Evolutionary conservation across 2,888 invertebrate genomes (phyloP).

Genomic region (Lomographa bimaculata): DNA sequence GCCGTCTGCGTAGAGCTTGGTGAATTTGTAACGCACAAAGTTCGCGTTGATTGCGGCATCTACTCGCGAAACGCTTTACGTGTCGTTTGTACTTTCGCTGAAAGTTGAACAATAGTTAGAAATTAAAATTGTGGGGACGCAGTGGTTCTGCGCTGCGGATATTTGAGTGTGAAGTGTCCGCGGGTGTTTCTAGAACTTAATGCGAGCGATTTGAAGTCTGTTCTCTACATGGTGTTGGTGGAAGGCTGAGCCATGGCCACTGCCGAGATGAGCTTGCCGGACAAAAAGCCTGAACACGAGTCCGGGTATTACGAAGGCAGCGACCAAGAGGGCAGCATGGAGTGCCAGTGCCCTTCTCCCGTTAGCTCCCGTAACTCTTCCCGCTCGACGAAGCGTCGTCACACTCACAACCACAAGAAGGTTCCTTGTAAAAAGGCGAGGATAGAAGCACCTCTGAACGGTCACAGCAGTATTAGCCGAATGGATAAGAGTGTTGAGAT

Average conservation of each 20-base stretch:
- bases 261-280: conserved; percentile 84
- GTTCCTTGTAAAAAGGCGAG: conserved; percentile 60
- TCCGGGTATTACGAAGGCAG: conserved; percentile 93
- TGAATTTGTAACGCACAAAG: conserved; percentile 54
- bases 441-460: conserved; percentile 59
- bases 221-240: conserved; percentile 67
- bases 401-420: conserved; percentile 68
- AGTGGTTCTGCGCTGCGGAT: conserved; percentile 23
- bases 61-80: conserved; percentile 71
- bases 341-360: conserved; percentile 76
- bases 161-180: conserved; percentile 12
- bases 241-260: conserved; percentile 76
- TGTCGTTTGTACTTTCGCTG: conserved; percentile 73
- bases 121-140: conserved; percentile 41
- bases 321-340: conserved; percentile 85
- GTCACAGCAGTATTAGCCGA: conserved; percentile 48
- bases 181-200: conserved; percentile 15
- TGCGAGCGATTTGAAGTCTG: conserved; percentile 16
- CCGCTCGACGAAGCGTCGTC: conserved; percentile 67
- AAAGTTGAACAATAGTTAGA: conserved; percentile 53
- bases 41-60: conserved; percentile 54
- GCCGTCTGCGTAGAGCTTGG: conserved; percentile 58
- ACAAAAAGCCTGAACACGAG: conserved; percentile 89
- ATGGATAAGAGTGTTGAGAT: conserved; percentile 70
- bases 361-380: conserved; percentile 76